phyloP scores from a whole-genome alignment of 2,888 invertebrate species.

The Aporophyla nigra region DNA sequence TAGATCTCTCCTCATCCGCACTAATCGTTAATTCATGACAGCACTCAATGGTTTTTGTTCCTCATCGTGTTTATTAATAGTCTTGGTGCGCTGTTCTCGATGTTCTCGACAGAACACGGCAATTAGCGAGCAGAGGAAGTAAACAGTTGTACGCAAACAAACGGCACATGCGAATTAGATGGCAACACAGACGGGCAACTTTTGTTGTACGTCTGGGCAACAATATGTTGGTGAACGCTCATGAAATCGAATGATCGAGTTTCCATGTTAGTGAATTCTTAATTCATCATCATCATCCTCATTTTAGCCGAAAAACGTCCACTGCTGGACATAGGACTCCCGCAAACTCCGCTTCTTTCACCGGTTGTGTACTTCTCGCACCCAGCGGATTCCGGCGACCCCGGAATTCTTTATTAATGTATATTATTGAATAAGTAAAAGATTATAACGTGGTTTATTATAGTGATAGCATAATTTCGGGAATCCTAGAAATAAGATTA shows the following conservation, averaged over 20 bases:
- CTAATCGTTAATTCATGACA: constrained; percentile 13
- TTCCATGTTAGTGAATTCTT: neutral
- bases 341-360: too few relatives aligned
- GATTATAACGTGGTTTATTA: neutral
- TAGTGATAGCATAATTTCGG: neutral
- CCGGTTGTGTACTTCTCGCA: too few relatives aligned
- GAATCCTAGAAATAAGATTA: too few relatives aligned
- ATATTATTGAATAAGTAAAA: neutral
- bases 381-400: too few relatives aligned
- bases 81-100: constrained; percentile 8
- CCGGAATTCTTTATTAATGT: neutral
- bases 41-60: constrained; percentile 10
- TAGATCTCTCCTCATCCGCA: neutral
- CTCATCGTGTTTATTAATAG: constrained; percentile 28
- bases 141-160: constrained; percentile 61
- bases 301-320: too few relatives aligned
- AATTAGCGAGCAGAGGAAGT: constrained; percentile 57
- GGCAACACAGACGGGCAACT: constrained; percentile 26
- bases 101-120: constrained; percentile 34
- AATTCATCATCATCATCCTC: too few relatives aligned
- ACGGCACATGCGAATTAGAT: constrained; percentile 39
- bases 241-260: neutral
- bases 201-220: neutral
- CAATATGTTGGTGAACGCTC: neutral
- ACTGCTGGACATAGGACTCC: too few relatives aligned